Evolutionary conservation across 2,888 invertebrate species (phyloP).

Genomic region (Chloromyia formosa): DNA sequence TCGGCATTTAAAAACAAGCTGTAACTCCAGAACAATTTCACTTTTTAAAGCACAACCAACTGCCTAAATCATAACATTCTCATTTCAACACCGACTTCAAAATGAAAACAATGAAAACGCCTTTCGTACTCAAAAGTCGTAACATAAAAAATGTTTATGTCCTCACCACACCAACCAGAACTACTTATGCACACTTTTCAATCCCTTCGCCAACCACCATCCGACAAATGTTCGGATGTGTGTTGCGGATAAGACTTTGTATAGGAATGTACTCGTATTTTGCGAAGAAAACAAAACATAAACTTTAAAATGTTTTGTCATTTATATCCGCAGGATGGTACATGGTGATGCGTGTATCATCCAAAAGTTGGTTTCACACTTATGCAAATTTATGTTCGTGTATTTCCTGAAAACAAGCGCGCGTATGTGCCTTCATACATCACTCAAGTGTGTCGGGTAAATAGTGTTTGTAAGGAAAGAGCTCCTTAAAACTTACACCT

Average conservation of each 20-base stretch:
- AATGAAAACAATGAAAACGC: neutral
- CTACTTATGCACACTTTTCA: neutral
- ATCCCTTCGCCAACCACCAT: neutral
- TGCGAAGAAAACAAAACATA: slow-evolving; percentile 1
- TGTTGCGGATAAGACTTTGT: neutral
- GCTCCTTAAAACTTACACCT: neutral
- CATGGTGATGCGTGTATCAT: neutral
- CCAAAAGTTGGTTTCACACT: neutral
- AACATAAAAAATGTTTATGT: neutral
- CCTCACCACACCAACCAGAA: neutral
- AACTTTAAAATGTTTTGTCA: slow-evolving; percentile 30
- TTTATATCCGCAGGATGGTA: slow-evolving; percentile 18
- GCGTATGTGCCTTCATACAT: too few relatives aligned
- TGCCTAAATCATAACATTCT: neutral
- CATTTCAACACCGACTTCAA: neutral
- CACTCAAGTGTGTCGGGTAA: too few relatives aligned
- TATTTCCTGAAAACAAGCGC: neutral
- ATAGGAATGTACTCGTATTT: neutral
- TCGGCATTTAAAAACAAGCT: too few relatives aligned
- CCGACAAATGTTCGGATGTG: neutral
- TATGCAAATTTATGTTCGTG: neutral
- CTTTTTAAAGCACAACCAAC: neutral
- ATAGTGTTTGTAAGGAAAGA: too few relatives aligned
- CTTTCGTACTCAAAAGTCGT: neutral
- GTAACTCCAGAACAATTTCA: too few relatives aligned